A percentile compares a stretch with the other conserved stretches of the same genome.
Evolutionary conservation across 2,113 vertebrate species (phyloP).

Genomic region (Bettongia penicillata): DNA sequence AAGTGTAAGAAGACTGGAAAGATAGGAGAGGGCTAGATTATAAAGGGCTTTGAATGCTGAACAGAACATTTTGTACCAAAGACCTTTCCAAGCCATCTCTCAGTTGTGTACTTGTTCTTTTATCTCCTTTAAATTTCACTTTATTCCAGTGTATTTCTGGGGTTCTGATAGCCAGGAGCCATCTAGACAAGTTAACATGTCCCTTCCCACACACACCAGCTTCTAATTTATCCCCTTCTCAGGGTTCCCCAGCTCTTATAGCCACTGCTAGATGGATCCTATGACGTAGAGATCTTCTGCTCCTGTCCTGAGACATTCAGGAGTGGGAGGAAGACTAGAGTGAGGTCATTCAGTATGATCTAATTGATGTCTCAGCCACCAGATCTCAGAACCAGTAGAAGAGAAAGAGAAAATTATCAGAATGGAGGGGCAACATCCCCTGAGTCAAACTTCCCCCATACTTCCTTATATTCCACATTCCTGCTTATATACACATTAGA

Average conservation of each 20-base stretch:
- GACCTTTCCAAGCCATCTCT: no score
- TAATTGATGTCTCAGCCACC: not conserved
- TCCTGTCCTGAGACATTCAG: not conserved
- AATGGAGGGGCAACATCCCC: not conserved
- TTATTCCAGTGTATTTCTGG: no score
- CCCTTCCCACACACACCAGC: no score
- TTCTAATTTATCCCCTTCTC: no score
- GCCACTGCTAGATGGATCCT: not conserved
- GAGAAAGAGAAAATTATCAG: not conserved
- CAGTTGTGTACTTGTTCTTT: no score
- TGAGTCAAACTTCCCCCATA: not conserved
- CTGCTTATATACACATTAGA: not conserved
- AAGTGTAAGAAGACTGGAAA: not conserved
- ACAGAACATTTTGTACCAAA: not conserved
- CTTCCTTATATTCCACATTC: not conserved
- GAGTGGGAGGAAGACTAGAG: not conserved
- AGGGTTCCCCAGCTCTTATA: not conserved
- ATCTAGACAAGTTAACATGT: no score
- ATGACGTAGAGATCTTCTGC: not conserved
- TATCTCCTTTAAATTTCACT: no score
- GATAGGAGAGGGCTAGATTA: not conserved
- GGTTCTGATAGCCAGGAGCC: no score
- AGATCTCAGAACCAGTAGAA: not conserved
- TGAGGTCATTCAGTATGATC: not conserved
- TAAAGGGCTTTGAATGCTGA: not conserved